Percentiles rank a stretch among this genome's conserved stretches.
These are phyloP conservation scores for Holothuria scabra DNA, from an alignment of 53 echinoderm and acorn worm genomes.

Conservation along the genomic window DNA sequence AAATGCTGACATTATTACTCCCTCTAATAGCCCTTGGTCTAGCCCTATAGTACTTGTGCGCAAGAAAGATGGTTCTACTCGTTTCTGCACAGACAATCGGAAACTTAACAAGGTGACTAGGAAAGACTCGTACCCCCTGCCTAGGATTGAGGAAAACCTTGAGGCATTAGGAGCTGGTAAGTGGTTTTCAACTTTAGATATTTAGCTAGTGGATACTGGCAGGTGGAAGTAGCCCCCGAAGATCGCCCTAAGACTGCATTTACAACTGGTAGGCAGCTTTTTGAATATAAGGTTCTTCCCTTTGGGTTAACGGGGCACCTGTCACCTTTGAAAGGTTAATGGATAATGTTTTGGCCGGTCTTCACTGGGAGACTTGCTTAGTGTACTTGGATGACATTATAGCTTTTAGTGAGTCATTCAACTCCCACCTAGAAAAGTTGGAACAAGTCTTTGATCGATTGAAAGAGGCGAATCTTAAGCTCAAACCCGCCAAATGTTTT, in stretches of 20 bases:
- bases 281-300: constrained; percentile 10
- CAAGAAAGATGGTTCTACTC: not conserved
- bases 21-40: not conserved
- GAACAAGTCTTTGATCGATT: not conserved
- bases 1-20: not conserved
- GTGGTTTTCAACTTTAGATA: constrained; percentile 28
- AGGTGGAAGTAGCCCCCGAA: constrained; percentile 30
- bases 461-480: not conserved
- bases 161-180: not conserved
- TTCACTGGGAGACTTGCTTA: constrained; percentile 17
- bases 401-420: not conserved
- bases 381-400: constrained; percentile 16
- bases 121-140: constrained; percentile 11
- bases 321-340: constrained; percentile 14
- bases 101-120: not conserved
- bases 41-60: constrained; percentile 8
- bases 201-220: constrained; percentile 14
- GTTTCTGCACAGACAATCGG: constrained; percentile 8
- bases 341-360: constrained; percentile 5
- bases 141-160: constrained; percentile 24
- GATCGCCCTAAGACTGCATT: constrained; percentile 22
- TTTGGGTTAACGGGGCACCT: constrained; percentile 12
- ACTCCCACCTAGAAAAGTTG: not conserved
- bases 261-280: constrained; percentile 18
- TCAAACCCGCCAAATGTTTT: constrained; percentile 13